phyloP scores from a whole-genome alignment of 1,140 invertebrate genomes.

The Orius insidiosus region DNA sequence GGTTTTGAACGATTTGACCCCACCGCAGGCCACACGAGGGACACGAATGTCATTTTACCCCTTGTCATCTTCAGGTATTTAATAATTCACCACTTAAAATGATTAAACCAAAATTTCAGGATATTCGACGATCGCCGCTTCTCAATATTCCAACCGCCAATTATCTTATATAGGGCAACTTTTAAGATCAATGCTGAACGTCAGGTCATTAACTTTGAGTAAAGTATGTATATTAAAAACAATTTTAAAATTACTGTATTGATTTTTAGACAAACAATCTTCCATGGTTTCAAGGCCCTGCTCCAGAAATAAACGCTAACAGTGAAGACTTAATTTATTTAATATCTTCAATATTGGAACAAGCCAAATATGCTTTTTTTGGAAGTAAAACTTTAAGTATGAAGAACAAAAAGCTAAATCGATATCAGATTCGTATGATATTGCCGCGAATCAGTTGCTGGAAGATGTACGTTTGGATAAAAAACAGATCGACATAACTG shows the following conservation, averaged over 20 bases:
- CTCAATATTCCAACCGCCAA: conserved; percentile 21
- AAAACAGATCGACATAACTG: conserved; percentile 30
- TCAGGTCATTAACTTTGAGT: conserved; percentile 18
- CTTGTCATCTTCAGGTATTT: conserved; percentile 11
- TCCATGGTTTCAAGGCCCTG: conserved; percentile 14
- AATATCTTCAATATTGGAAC: conserved; percentile 38
- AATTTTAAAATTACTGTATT: neutral
- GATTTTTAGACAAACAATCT: conserved; percentile 16
- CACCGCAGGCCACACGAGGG: conserved; percentile 23
- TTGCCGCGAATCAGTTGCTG: conserved; percentile 35
- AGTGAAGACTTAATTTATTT: conserved; percentile 41
- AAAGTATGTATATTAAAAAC: conserved; percentile 16
- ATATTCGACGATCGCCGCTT: conserved; percentile 15
- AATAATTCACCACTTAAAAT: neutral
- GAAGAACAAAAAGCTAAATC: conserved; percentile 1
- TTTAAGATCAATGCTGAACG: conserved; percentile 19
- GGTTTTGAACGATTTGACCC: conserved; percentile 25
- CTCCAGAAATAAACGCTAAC: conserved; percentile 2
- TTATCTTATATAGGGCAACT: conserved; percentile 22
- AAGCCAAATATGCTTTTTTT: conserved; percentile 28
- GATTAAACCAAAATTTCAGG: conserved; percentile 6
- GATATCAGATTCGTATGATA: conserved; percentile 23
- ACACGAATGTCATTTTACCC: conserved; percentile 11
- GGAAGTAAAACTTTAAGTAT: neutral
- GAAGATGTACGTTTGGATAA: conserved; percentile 36